phyloP scores from a whole-genome alignment of 2,113 vertebrate genomes.

The Oncorhynchus tshawytscha region DNA sequence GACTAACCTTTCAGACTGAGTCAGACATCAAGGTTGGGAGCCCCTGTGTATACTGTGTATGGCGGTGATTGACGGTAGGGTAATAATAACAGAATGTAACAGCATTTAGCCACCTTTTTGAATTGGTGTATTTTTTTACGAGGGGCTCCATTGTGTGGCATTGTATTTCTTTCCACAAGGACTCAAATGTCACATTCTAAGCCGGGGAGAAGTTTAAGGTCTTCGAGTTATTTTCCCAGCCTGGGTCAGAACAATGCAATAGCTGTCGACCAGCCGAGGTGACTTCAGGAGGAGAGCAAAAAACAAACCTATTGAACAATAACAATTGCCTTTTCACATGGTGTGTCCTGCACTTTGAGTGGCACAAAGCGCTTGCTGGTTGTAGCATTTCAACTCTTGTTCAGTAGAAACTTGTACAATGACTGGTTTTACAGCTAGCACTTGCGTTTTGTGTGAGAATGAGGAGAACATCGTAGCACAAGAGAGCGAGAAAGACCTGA shows the following conservation, averaged over 20 bases:
- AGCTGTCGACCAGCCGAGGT: not conserved
- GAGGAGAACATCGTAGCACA: too few species aligned
- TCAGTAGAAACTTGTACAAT: not conserved
- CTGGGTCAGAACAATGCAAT: slow-evolving; percentile 7
- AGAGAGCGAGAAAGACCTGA: too few species aligned
- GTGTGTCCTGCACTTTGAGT: not conserved
- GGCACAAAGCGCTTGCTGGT: not conserved
- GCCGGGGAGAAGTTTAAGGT: not conserved
- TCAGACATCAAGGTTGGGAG: not conserved
- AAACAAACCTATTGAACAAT: not conserved
- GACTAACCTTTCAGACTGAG: slow-evolving; percentile 11
- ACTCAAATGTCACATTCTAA: not conserved
- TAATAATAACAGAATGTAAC: not conserved
- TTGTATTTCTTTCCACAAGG: not conserved
- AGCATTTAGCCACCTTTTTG: not conserved
- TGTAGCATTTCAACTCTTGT: not conserved
- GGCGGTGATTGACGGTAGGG: not conserved
- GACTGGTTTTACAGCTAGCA: slow-evolving; percentile 10
- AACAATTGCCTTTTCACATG: not conserved
- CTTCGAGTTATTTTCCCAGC: not conserved
- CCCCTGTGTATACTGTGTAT: slow-evolving; percentile 8
- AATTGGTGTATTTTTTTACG: not conserved
- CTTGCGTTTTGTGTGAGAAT: too few species aligned
- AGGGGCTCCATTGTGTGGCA: not conserved
- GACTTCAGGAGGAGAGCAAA: not conserved